phyloP scores from a whole-genome alignment of 2,888 invertebrate species.

The Asteroscopus sphinx region DNA sequence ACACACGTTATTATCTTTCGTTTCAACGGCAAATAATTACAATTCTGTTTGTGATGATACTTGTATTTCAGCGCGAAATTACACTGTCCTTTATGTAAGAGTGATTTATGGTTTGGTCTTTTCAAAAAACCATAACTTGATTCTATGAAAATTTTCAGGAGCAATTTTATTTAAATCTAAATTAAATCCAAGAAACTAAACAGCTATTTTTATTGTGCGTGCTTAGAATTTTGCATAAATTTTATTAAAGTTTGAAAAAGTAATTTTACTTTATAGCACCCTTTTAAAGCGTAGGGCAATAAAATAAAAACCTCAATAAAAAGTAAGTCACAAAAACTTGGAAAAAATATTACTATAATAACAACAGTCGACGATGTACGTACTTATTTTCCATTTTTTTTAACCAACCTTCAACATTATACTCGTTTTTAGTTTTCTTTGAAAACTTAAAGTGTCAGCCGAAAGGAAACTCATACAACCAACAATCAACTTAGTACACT shows the following conservation, averaged over 20 bases:
- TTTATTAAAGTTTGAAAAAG: conserved; percentile 17
- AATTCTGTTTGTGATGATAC: not conserved
- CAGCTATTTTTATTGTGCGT: not conserved
- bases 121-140: not conserved
- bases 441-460: conserved; percentile 57
- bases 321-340: conserved; percentile 11
- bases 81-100: not conserved
- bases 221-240: conserved; percentile 16
- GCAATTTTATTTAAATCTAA: not conserved
- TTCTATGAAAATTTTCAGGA: not conserved
- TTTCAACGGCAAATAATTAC: conserved; percentile 5
- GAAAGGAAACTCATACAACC: conserved; percentile 33
- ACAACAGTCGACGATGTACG: conserved; percentile 35
- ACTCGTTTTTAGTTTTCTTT: conserved; percentile 55
- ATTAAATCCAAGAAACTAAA: not conserved
- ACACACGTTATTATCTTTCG: not conserved
- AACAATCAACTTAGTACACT: conserved; percentile 54
- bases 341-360: conserved; percentile 49
- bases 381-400: conserved; percentile 53
- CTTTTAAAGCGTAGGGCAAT: conserved; percentile 7
- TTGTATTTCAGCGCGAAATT: not conserved
- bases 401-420: conserved; percentile 48
- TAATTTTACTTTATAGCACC: conserved; percentile 18
- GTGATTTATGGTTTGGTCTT: too few species aligned
- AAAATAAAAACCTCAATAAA: conserved; percentile 30